Percentiles rank a stretch among this genome's conserved stretches.
Conservation (phyloP, 2,113 vertebrate genomes). For the Crypturellus undulatus region DNA sequence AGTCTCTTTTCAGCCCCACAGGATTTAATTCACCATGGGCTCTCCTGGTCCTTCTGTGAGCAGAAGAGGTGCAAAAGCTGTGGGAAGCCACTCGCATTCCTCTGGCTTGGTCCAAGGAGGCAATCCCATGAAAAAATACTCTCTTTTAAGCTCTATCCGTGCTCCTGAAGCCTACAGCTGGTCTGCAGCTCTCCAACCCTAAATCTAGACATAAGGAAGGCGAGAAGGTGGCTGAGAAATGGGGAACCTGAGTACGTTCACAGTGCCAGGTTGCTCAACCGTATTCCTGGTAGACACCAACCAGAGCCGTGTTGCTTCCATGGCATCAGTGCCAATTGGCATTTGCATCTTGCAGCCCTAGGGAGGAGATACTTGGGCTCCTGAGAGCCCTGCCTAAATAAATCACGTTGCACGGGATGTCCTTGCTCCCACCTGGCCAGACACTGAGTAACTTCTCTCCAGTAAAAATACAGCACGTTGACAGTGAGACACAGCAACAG, state of each 20-base stretch:
- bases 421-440: neutral
- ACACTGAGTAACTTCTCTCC: neutral
- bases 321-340: rapidly evolving
- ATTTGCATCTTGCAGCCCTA: neutral
- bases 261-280: too few relatives aligned
- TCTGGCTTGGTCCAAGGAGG: neutral
- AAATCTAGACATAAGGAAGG: too few relatives aligned
- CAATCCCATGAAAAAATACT: neutral
- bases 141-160: neutral
- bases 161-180: neutral
- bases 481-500: neutral
- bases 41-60: neutral
- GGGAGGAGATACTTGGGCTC: neutral
- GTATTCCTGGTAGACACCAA: too few relatives aligned
- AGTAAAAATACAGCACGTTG: neutral
- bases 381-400: neutral
- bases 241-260: too few relatives aligned
- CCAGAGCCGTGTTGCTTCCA: neutral
- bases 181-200: too few relatives aligned
- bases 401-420: neutral
- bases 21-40: neutral
- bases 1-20: neutral
- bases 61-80: neutral
- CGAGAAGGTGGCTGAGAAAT: too few relatives aligned
- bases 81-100: neutral